phyloP scores from a whole-genome alignment of 2,797 vertebrate genomes.

The Pangasius sanitwongsei region DNA sequence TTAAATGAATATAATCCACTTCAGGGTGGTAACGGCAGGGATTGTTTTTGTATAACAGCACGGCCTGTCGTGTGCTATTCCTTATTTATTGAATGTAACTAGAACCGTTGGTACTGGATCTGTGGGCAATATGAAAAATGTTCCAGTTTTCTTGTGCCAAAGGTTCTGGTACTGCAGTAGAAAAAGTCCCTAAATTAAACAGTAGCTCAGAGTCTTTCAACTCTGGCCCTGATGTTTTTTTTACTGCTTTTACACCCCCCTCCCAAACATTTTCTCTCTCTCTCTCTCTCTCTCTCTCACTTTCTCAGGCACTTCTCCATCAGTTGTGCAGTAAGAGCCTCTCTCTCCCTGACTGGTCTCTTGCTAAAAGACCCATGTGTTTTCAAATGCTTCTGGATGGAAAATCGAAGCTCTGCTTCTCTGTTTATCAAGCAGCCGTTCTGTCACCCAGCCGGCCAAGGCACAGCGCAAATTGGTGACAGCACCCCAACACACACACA shows the following conservation, averaged over 20 bases:
- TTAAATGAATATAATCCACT: neutral
- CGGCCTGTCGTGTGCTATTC: neutral
- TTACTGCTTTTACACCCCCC: neutral
- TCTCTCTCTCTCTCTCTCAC: conserved; percentile 26
- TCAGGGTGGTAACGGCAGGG: neutral
- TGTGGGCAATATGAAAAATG: neutral
- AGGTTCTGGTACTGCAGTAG: neutral
- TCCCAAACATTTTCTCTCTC: neutral
- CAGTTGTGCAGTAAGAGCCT: conserved; percentile 46
- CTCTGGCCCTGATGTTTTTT: neutral
- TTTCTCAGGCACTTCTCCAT: conserved; percentile 48
- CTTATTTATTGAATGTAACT: neutral
- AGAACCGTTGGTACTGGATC: neutral
- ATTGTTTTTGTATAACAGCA: neutral
- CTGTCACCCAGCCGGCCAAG: conserved; percentile 77
- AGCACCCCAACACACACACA: conserved; percentile 59
- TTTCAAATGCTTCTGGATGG: conserved; percentile 82
- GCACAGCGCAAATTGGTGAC: conserved; percentile 75
- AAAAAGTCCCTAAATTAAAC: neutral
- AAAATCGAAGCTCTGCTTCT: conserved; percentile 81
- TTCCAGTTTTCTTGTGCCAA: neutral
- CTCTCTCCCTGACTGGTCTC: conserved; percentile 55
- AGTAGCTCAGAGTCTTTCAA: neutral
- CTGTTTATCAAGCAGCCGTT: conserved; percentile 84
- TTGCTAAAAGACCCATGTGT: conserved; percentile 79